Evolutionary conservation across 2,113 vertebrate species (phyloP).

Genomic region (Callorhinus ursinus): DNA sequence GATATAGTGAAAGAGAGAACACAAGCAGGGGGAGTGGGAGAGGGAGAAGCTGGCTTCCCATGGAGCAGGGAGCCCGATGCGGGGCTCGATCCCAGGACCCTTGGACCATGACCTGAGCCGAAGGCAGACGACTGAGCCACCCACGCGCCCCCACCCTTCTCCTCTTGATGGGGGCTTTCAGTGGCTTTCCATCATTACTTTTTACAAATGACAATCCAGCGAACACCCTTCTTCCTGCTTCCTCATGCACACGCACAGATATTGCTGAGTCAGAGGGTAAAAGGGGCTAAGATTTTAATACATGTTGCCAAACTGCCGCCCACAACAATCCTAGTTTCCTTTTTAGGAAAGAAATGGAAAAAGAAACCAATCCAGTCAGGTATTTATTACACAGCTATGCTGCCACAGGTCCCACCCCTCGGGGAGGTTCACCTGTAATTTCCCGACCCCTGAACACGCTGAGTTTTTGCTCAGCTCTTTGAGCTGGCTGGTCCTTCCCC

Average conservation of each 20-base stretch:
- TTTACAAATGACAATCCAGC: not conserved
- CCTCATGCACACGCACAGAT: accelerated
- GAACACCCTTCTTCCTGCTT: not conserved
- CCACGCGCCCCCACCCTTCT: no score
- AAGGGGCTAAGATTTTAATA: not conserved
- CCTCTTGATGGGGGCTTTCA: not conserved
- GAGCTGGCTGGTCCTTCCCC: not conserved
- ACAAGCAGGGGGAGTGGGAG: no score
- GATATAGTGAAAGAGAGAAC: no score
- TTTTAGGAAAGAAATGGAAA: conserved; percentile 4
- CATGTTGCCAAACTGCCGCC: not conserved
- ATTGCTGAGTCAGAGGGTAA: not conserved
- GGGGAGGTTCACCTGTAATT: not conserved
- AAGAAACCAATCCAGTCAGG: not conserved
- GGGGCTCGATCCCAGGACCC: no score
- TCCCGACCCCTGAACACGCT: not conserved
- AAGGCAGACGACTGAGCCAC: no score
- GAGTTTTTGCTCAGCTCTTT: not conserved
- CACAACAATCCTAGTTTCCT: not conserved
- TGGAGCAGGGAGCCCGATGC: no score
- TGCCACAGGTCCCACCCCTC: not conserved
- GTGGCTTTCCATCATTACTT: not conserved
- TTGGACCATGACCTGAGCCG: no score
- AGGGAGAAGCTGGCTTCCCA: no score
- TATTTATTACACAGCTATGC: not conserved